phyloP scores from a whole-genome alignment of 2,888 invertebrate genomes.

The Epinotia demarniana region DNA sequence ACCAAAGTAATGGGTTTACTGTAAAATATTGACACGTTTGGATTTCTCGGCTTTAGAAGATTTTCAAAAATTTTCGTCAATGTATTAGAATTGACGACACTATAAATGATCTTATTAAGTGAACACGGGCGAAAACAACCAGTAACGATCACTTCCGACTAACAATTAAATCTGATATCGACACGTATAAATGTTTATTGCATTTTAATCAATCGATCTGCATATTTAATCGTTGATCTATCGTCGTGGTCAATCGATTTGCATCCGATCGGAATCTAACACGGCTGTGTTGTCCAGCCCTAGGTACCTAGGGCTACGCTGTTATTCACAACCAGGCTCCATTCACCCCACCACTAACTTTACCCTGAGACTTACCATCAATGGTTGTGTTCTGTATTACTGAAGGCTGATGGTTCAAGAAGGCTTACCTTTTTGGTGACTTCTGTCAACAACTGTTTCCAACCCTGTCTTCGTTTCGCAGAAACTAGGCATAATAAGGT shows the following conservation, averaged over 20 bases:
- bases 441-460: no score
- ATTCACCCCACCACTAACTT: no score
- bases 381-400: no score
- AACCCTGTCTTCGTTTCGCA: no score
- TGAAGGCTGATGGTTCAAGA: no score
- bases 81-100: neutral
- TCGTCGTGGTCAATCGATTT: slow-evolving; percentile 14
- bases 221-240: slow-evolving; percentile 38
- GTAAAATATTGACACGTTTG: no score
- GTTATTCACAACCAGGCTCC: neutral
- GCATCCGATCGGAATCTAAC: slow-evolving; percentile 18
- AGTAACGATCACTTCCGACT: slow-evolving; percentile 32
- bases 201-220: slow-evolving; percentile 40
- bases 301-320: no score
- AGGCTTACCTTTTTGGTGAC: no score
- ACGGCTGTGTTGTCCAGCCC: neutral
- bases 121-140: slow-evolving; percentile 18
- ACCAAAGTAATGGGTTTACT: no score
- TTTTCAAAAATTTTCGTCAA: neutral
- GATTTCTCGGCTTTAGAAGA: neutral
- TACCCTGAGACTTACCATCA: no score
- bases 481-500: no score
- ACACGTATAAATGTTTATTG: slow-evolving; percentile 41
- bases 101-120: slow-evolving; percentile 4
- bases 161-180: slow-evolving; percentile 37